Conservation (phyloP, 2,888 invertebrate species). For the Stratiomys singularior region DNA sequence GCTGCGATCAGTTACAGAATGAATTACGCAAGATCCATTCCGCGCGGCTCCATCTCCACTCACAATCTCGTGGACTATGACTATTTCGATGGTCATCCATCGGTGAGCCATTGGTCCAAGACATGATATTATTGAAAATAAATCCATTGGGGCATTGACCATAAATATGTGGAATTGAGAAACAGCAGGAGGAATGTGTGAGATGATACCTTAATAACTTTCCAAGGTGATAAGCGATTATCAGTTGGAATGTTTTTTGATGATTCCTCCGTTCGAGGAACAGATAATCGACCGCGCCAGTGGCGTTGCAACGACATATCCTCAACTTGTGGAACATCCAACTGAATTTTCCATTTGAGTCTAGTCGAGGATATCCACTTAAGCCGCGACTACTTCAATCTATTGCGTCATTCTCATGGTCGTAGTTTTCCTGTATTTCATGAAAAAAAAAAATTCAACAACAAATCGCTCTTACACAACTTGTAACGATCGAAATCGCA, state of each 20-base stretch:
- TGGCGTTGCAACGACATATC: no score
- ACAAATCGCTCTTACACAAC: neutral
- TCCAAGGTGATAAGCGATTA: slow-evolving; percentile 34
- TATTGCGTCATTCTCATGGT: no score
- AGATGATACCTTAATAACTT: slow-evolving; percentile 1
- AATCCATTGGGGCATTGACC: slow-evolving; percentile 32
- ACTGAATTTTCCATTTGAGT: no score
- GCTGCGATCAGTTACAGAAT: neutral
- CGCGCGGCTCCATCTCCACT: slow-evolving; percentile 1
- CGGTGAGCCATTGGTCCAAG: neutral
- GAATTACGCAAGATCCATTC: slow-evolving; percentile 19
- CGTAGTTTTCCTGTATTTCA: no score
- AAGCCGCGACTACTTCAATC: no score
- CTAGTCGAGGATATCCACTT: no score
- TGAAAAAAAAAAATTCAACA: no score
- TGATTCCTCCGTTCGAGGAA: no score
- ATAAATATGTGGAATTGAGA: slow-evolving; percentile 17
- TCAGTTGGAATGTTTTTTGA: neutral
- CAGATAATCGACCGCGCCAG: no score
- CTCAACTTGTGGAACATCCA: no score
- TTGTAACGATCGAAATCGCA: slow-evolving; percentile 15
- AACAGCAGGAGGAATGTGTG: neutral
- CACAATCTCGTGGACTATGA: neutral
- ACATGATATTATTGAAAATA: no score
- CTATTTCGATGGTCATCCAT: neutral